Evolutionary conservation across 2,113 vertebrate species (phyloP), one percentile per base, ranked within the genome.

Genomic region (Oriolus oriolus): DNA sequence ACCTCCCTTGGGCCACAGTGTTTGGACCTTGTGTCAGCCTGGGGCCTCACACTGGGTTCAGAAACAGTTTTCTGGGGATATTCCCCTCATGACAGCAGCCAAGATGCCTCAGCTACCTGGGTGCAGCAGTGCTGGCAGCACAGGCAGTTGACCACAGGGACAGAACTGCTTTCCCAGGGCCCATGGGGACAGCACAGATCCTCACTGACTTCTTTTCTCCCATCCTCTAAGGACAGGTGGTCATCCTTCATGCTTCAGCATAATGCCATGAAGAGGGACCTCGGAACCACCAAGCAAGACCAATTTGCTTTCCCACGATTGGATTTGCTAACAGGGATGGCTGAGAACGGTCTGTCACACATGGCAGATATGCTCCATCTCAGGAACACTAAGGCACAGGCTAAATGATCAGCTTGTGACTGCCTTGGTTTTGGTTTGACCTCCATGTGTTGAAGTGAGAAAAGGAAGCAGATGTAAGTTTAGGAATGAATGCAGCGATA

Each of bases 281-380:
- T 74, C 66, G 75, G 56, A 59, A 70, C 16, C 56, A 69, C 28
- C 44, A 69, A 22, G 27, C 7, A 53, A 84, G 44, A 54, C 0
- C 2, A 27, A 35, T 33, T 74, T 79, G 21, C 54, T 74, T 73
- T 57, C 39, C 27, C 17, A 6, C 19, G 37, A 15, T 31, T 26
- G 27, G 12, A 24, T 59, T 47, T 86, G 39, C 39, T 74, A n/a
- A 13, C 7, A 42, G 21, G 13, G 23, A 57, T 63, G 59, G 11
- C 53, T 45, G 42, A 59, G 60, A 66, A 68, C 0, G 0, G 23
- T 23, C 8, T 85, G 6, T 56, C 33, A 11, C 7, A 16, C 0
- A 0, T 45, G 52, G 33, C 47, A 42, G n/a, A 57, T 24, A 18
- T 14, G 15, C 23, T 35, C 42, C 44, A 23, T 28, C 42, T 68